Percentiles rank a stretch among this genome's conserved stretches.
Conservation (phyloP, 2,888 invertebrate genomes). For the Coronaproctus castanopsis region DNA sequence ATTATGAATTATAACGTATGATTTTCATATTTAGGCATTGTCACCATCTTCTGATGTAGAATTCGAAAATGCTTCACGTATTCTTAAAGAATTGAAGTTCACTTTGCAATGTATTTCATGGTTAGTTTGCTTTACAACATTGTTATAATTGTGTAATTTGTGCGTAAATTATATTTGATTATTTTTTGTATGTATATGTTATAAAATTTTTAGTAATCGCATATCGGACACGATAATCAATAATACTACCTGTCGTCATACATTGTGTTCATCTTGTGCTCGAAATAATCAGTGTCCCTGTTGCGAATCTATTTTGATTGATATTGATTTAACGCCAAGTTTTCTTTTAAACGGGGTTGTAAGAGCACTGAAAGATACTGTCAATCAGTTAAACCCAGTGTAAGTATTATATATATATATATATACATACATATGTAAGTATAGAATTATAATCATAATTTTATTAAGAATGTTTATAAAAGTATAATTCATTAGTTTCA, state of each 20-base stretch:
- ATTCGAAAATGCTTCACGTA: too few species aligned
- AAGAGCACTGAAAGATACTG: neutral
- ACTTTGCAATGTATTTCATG: neutral
- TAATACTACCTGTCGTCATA: neutral
- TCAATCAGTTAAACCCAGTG: neutral
- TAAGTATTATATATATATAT: neutral
- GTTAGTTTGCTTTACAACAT: neutral
- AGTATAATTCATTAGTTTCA: too few species aligned
- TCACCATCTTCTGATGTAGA: too few species aligned
- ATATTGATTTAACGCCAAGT: neutral
- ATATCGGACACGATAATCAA: neutral
- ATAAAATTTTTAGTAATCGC: neutral
- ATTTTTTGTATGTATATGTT: too few species aligned
- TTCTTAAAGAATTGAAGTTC: neutral
- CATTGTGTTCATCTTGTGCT: neutral
- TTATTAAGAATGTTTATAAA: too few species aligned
- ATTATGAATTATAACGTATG: too few species aligned
- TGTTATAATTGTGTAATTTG: neutral
- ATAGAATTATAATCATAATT: too few species aligned
- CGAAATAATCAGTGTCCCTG: neutral
- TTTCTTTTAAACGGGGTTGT: neutral
- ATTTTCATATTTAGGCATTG: too few species aligned
- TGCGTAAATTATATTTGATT: neutral
- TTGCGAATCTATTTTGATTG: neutral
- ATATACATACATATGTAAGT: too few species aligned